phyloP scores from a whole-genome alignment of 2,797 vertebrate genomes.

The Acestrorhynchus altus region DNA sequence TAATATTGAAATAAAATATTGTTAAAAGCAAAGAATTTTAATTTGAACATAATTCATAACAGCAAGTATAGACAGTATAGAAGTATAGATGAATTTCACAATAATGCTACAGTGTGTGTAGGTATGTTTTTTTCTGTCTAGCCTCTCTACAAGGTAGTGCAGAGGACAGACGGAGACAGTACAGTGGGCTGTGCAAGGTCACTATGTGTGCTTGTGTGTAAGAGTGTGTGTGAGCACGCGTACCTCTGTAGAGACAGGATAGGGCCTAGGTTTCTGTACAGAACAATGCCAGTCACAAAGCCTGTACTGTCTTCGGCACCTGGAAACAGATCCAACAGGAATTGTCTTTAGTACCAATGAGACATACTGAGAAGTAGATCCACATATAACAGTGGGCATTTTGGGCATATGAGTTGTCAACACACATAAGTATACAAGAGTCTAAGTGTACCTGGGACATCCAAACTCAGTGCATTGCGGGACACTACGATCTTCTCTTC shows the following conservation, averaged over 20 bases:
- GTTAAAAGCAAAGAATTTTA: too few relatives aligned
- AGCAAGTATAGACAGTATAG: too few relatives aligned
- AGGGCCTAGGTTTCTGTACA: constrained; percentile 93
- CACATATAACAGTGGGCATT: too few relatives aligned
- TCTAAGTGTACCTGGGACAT: constrained; percentile 80
- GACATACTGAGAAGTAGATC: neutral
- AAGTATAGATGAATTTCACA: neutral
- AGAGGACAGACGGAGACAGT: constrained; percentile 23
- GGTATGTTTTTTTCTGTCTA: neutral
- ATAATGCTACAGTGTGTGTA: neutral
- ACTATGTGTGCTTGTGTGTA: neutral
- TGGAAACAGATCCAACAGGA: constrained; percentile 58
- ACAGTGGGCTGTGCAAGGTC: neutral
- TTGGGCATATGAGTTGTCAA: too few relatives aligned
- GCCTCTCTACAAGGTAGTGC: neutral
- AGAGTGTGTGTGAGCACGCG: constrained; percentile 12
- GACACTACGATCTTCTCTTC: constrained; percentile 95
- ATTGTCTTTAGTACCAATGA: constrained; percentile 10
- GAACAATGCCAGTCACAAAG: constrained; percentile 93
- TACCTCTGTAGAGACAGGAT: constrained; percentile 93
- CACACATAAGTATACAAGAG: neutral
- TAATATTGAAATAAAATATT: too few relatives aligned
- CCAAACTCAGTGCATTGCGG: constrained; percentile 87
- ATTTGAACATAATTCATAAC: neutral
- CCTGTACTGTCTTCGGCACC: constrained; percentile 85